Evolutionary conservation across 2,797 vertebrate genomes (phyloP).

Genomic region (Helarctos malayanus): DNA sequence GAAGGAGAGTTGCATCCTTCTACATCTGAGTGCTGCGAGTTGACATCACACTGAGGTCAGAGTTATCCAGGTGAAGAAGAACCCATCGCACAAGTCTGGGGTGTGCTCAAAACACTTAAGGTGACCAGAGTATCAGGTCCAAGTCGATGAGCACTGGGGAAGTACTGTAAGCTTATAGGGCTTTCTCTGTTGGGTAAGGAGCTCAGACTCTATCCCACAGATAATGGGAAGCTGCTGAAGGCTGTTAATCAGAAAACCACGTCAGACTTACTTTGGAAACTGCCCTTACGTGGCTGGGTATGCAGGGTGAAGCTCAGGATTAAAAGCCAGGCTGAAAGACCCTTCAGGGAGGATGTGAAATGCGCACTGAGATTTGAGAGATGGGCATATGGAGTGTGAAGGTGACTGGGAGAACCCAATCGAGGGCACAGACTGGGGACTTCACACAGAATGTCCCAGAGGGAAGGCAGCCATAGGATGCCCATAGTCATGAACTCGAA

Average conservation of each 20-base stretch:
- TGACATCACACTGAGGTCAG: neutral
- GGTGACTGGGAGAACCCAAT: neutral
- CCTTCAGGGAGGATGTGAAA: neutral
- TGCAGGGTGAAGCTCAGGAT: neutral
- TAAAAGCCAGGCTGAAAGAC: neutral
- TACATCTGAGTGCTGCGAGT: neutral
- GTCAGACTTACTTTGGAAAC: neutral
- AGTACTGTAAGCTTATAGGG: neutral
- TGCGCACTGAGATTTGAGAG: neutral
- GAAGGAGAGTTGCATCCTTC: neutral
- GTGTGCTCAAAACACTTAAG: neutral
- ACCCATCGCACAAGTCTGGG: fast-evolving
- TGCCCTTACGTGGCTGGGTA: too few relatives aligned
- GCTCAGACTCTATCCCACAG: neutral
- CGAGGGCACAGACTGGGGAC: neutral
- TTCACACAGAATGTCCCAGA: neutral
- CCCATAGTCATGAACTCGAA: neutral
- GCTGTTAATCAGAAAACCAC: neutral
- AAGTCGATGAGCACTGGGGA: neutral
- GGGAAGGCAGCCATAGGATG: neutral
- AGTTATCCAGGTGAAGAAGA: neutral
- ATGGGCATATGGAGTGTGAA: neutral
- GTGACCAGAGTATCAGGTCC: too few relatives aligned
- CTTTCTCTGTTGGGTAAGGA: neutral
- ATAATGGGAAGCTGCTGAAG: neutral